Conservation (phyloP, 2,113 vertebrate genomes). For the Tupaia tana region DNA sequence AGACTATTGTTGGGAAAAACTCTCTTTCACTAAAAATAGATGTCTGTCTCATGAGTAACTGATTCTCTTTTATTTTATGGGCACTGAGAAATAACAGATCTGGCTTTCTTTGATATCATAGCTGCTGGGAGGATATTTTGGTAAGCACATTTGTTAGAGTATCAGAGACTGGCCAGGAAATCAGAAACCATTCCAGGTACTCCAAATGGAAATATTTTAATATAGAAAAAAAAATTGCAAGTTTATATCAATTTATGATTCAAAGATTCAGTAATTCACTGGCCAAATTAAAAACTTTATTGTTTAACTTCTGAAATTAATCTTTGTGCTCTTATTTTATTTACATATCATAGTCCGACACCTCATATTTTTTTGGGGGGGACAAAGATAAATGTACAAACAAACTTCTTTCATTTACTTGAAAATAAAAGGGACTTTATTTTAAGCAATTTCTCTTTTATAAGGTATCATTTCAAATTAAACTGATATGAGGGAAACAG, state of each 20-base stretch:
- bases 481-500: neutral
- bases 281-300: neutral
- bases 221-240: neutral
- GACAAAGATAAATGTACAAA: neutral
- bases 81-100: neutral
- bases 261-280: neutral
- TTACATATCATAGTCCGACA: neutral
- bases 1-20: neutral
- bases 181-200: neutral
- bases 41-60: neutral
- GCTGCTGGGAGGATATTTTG: neutral
- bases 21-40: neutral
- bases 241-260: neutral
- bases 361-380: neutral
- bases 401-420: slow-evolving; percentile 41
- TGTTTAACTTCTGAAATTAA: slow-evolving; percentile 27
- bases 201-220: neutral
- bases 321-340: neutral
- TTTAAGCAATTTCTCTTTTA: slow-evolving; percentile 26
- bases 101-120: neutral
- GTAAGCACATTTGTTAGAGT: neutral
- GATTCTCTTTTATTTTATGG: neutral
- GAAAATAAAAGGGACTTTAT: slow-evolving; percentile 19
- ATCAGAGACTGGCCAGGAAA: neutral
- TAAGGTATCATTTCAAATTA: slow-evolving; percentile 15